phyloP scores from a whole-genome alignment of 2,888 invertebrate genomes.

The Meloe dianella region DNA sequence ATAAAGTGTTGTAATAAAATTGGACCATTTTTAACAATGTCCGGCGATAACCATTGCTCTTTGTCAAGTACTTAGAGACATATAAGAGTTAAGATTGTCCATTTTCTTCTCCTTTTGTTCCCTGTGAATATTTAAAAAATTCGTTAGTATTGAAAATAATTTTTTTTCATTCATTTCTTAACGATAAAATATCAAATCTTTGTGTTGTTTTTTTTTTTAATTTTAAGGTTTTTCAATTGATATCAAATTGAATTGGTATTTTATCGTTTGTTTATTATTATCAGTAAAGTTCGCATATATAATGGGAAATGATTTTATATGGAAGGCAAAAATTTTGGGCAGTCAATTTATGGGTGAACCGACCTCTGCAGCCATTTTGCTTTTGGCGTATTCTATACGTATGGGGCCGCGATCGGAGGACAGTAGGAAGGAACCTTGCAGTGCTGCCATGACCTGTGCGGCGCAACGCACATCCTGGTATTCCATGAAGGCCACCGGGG shows the following conservation, averaged over 20 bases:
- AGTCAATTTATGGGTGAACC: conserved; percentile 51
- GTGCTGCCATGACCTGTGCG: conserved; percentile 87
- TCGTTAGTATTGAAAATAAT: neutral
- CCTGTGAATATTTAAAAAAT: conserved; percentile 38
- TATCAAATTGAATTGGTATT: neutral
- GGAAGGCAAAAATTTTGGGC: conserved; percentile 24
- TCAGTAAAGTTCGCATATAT: neutral
- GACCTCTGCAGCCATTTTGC: conserved; percentile 92
- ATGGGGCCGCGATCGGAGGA: conserved; percentile 97
- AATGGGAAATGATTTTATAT: neutral
- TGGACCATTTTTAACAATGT: conserved; percentile 48
- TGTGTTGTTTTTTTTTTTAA: neutral
- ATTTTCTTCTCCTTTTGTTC: conserved; percentile 87
- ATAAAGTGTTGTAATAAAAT: conserved; percentile 17
- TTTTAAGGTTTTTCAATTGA: no score
- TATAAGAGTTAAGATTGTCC: conserved; percentile 84
- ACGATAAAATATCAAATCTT: neutral
- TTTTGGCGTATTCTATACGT: conserved; percentile 98
- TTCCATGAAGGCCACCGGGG: conserved; percentile 98
- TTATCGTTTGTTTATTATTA: conserved; percentile 11
- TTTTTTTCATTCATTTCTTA: neutral
- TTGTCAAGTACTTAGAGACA: conserved; percentile 75
- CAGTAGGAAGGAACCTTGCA: conserved; percentile 95
- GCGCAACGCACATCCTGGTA: conserved; percentile 93
- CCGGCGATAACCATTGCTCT: conserved; percentile 63